These are phyloP conservation scores for Crossaster papposus DNA, from an alignment of 53 echinoderm and acorn worm genomes.

Conservation along the genomic window DNA sequence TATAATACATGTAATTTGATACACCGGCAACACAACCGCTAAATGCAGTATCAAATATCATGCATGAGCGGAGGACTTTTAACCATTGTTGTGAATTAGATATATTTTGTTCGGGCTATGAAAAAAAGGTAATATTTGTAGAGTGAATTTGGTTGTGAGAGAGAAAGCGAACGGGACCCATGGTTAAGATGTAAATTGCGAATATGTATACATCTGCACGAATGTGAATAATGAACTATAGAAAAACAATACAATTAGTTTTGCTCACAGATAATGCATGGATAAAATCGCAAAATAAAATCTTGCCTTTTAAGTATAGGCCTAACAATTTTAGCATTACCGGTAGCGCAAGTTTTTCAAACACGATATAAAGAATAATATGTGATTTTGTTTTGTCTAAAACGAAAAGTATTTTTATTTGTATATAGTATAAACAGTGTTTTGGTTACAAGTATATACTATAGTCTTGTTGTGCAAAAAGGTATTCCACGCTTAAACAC, in stretches of 20 bases:
- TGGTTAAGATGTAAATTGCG: neutral
- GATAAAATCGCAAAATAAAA: too few relatives aligned
- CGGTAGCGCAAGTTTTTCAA: too few relatives aligned
- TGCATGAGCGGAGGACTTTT: neutral
- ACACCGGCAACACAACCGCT: neutral
- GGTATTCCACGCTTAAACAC: too few relatives aligned
- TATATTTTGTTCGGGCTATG: neutral
- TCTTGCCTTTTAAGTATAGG: too few relatives aligned
- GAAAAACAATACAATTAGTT: neutral
- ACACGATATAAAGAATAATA: too few relatives aligned
- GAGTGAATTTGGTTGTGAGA: neutral
- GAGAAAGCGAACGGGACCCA: neutral
- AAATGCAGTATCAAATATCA: neutral
- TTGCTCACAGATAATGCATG: neutral
- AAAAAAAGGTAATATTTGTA: neutral
- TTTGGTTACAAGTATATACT: too few relatives aligned
- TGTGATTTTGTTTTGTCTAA: too few relatives aligned
- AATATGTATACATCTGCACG: neutral
- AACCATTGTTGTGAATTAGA: too few relatives aligned
- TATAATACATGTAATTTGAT: neutral
- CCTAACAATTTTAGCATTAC: too few relatives aligned
- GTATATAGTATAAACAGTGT: too few relatives aligned
- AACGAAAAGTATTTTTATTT: too few relatives aligned
- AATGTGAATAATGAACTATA: neutral
- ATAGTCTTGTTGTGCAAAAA: too few relatives aligned